phyloP scores from a whole-genome alignment of 2,797 vertebrate species.

The Lepilemur septentrionalis region DNA sequence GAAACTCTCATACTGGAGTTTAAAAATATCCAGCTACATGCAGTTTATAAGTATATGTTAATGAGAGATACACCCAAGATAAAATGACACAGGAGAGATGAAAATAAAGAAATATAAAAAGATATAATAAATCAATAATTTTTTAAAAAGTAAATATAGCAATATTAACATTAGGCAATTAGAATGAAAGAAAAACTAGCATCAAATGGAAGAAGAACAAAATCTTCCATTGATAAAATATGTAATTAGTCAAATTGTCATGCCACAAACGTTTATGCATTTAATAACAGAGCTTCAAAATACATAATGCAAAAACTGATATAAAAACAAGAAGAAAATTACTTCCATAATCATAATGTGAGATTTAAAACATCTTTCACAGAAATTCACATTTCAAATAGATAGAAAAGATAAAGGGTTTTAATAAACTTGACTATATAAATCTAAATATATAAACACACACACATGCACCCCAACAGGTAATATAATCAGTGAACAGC shows the following conservation, averaged over 20 bases:
- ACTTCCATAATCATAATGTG: neutral
- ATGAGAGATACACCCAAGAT: neutral
- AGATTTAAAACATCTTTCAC: neutral
- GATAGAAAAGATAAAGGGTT: neutral
- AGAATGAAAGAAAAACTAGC: neutral
- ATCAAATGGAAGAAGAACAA: neutral
- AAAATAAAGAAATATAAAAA: conserved; percentile 6
- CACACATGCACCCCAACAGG: neutral
- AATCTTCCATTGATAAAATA: neutral
- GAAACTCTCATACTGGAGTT: neutral
- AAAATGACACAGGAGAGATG: neutral
- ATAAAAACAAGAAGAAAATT: conserved; percentile 20
- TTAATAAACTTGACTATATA: conserved; percentile 18
- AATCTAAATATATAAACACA: neutral
- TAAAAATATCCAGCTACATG: neutral
- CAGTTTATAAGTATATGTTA: neutral
- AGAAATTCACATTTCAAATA: conserved; percentile 33
- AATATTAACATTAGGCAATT: neutral
- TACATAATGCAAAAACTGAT: neutral
- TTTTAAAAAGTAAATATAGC: neutral
- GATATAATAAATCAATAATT: neutral
- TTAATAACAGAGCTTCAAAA: neutral
- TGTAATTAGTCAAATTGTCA: neutral
- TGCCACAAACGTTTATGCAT: neutral
- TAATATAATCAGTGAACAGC: neutral